Percentiles rank a stretch among this genome's conserved stretches.
These are phyloP conservation scores for Coreoperca whiteheadi DNA, from an alignment of 2,113 vertebrate species.

Conservation along the genomic window DNA sequence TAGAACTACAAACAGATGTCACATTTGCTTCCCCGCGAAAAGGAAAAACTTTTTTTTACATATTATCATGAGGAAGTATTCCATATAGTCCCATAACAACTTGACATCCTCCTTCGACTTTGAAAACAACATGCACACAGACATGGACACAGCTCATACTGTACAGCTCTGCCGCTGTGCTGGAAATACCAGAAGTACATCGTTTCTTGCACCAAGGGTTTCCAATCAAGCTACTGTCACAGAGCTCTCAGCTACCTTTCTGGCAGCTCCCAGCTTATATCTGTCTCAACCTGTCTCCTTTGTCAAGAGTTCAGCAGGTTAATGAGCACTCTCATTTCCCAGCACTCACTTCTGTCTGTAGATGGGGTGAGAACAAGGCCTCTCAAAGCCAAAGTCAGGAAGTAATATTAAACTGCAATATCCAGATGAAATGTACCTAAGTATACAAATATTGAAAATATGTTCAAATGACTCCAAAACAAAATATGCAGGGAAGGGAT, in stretches of 20 bases:
- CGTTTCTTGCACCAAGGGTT: constrained; percentile 59
- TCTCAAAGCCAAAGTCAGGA: constrained; percentile 30
- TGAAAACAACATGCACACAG: constrained; percentile 39
- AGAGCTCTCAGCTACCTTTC: constrained; percentile 56
- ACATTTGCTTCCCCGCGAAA: background rate
- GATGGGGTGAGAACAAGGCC: constrained; percentile 19
- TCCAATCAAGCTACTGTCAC: constrained; percentile 71
- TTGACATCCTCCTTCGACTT: constrained; percentile 51
- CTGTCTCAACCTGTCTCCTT: constrained; percentile 74
- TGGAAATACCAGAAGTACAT: constrained; percentile 55
- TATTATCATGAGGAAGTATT: constrained; percentile 1
- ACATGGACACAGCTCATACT: constrained; percentile 21
- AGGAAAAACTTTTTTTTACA: background rate
- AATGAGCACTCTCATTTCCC: constrained; percentile 64
- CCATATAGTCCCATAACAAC: constrained; percentile 32
- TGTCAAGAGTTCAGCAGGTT: constrained; percentile 74
- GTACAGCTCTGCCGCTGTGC: constrained; percentile 35
- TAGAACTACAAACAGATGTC: constrained; percentile 10
- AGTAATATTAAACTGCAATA: constrained; percentile 17
- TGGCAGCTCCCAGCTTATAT: constrained; percentile 66
- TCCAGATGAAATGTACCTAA: constrained; percentile 6
- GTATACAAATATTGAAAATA: constrained; percentile 3
- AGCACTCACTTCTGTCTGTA: constrained; percentile 40
- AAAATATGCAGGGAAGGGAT: background rate
- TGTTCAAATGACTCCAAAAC: constrained; percentile 15